Base-by-base conservation (phyloP, 2,797 vertebrate species). In the Dallia pectoralis region DNA sequence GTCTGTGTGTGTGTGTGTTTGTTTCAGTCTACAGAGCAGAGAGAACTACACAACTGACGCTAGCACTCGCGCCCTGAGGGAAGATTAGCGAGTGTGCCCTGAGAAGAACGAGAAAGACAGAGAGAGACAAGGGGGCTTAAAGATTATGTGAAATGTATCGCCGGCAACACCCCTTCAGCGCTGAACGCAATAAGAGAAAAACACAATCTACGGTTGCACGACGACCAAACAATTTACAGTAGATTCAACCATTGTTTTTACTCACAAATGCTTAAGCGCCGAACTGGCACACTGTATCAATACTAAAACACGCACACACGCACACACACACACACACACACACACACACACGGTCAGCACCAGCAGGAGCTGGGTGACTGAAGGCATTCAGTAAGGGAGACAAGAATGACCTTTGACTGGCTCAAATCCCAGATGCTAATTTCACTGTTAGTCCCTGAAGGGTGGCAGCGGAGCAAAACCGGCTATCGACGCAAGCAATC, bases 341-440 rank as follows among this genome's bases (percentile, higher is more conserved):
- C 63, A 67, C 44, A 65, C 68, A 69, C 29, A 47, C 32, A 66
- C 5, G 51, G n/a, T 49, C 36, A 62, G 22, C 69, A 19, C 19
- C 40, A 65, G 9, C 25, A 22, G 71, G n/a, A 49, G 67, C 80
- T 67, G 70, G 73, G 74, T 36, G 84, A 85, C 75, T 85, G 6
- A 19, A 79, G 75, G 86, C 81, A 77, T 84, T 84, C 82, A 81
- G 56, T 32, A 27, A 27, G 19, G 81, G 49, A 79, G 85, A 71
- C 62, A 81, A 87, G 82, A 81, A 69, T 76, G 87, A 91, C 89
- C 89, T 91, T 84, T 89, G 85, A 89, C 88, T 78, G 75, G 81
- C 86, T 87, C 81, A 82, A 91, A 88, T 89, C 89, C 88, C 89
- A 84, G 78, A 92, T 90, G 91, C 86, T 92, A 91, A 93, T 91